These are phyloP conservation scores for Iphiclides podalirius DNA, from an alignment of 2,888 invertebrate species.

Conservation along the genomic window DNA sequence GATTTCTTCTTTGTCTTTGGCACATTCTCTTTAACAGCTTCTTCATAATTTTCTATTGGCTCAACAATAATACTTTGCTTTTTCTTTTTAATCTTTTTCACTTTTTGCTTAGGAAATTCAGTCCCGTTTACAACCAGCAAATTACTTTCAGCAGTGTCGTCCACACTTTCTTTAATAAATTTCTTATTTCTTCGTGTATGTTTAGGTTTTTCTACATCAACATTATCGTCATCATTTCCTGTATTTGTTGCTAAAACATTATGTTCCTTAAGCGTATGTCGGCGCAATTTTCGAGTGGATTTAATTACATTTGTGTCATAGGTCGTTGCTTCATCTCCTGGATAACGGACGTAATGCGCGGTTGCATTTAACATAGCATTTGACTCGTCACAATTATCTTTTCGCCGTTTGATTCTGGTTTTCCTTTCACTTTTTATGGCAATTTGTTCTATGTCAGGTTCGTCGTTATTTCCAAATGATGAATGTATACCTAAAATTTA, in stretches of 20 bases:
- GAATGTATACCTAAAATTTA: slow-evolving; percentile 55
- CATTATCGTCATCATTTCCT: slow-evolving; percentile 27
- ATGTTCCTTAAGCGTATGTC: slow-evolving; percentile 48
- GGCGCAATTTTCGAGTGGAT: slow-evolving; percentile 35
- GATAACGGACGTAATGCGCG: slow-evolving; percentile 60
- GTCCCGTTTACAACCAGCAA: slow-evolving; percentile 14
- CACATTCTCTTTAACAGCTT: slow-evolving; percentile 18
- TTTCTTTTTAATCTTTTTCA: slow-evolving; percentile 38
- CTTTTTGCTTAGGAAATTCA: slow-evolving; percentile 28
- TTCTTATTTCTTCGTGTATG: slow-evolving; percentile 47
- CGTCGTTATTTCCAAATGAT: slow-evolving; percentile 35
- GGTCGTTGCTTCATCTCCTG: slow-evolving; percentile 54
- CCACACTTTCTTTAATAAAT: slow-evolving; percentile 28
- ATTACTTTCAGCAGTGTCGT: slow-evolving; percentile 21
- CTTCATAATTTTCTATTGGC: slow-evolving; percentile 23
- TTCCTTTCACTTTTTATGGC: slow-evolving; percentile 45
- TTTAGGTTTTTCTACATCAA: slow-evolving; percentile 34
- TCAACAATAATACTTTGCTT: slow-evolving; percentile 33
- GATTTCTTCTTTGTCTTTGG: slow-evolving; percentile 36
- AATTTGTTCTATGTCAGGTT: slow-evolving; percentile 32
- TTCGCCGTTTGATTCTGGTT: slow-evolving; percentile 46
- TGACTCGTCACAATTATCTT: slow-evolving; percentile 41
- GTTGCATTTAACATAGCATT: slow-evolving; percentile 38
- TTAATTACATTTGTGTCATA: slow-evolving; percentile 30
- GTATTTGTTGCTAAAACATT: slow-evolving; percentile 31